Evolutionary conservation across 2,113 vertebrate species (phyloP), one percentile per base, ranked within the genome.

Genomic region (Potamarius usumacintae): DNA sequence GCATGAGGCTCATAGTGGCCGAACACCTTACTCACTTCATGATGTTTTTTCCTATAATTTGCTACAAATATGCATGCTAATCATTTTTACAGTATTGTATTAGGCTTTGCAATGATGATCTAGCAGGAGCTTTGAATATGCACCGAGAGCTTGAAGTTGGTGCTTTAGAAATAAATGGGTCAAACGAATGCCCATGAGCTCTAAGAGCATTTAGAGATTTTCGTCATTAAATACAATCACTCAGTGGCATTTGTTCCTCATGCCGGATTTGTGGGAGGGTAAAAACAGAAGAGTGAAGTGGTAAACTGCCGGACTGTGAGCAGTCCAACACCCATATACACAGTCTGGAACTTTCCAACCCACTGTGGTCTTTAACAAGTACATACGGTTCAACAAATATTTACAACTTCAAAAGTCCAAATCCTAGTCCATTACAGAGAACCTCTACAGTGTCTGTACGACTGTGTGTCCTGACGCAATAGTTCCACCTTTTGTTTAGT

Each of bases 401-500:
- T 42, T 63, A 63, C 72, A 63, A 22, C 34, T 60, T 53, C 27
- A 72, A 84, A 83, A 20, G 62, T 52, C 27, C 60, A 63, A 84
- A 62, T 18, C 15, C 50, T 71, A 22, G 17, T 25, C 11, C 14
- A 42, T 22, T 34, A 1, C 20, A 72, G 58, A 55, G 63, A 34
- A 18, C 34, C 18, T 2, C 42, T 42, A 42, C 42, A 12, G 42
- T 69, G 55, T 86, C 67, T 63, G 74, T 80, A 69, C 87, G 88
- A 85, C 57, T 67, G n/a, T 84, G 50, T 85, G 55, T 82, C 77
- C 63, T 63, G 17, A 71, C 69, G 86, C 85, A 79, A 79, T 88
- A 63, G 79, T 86, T 71, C 71, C 63, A 74, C 87, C 89, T 86
- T 84, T 88, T 89, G 89, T 92, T 87, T 85, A 22, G 88, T 65